Percentiles rank a stretch among this genome's conserved stretches.
Conservation (phyloP, 2,888 invertebrate genomes). For the Therioaphis trifolii region DNA sequence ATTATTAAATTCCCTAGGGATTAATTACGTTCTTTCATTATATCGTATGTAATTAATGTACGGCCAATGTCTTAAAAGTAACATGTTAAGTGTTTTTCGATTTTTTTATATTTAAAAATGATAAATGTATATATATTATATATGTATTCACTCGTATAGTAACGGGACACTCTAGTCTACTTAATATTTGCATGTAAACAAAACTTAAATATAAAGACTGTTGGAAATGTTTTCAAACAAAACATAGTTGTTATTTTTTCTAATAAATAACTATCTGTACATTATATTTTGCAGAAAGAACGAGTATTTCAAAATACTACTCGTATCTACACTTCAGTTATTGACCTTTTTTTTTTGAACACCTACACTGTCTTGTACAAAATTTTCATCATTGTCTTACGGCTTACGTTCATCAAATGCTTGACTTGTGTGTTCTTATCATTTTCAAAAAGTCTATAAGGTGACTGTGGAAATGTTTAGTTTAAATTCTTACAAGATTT, state of each 20-base stretch:
- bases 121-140: too few species aligned
- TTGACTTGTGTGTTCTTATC: too few species aligned
- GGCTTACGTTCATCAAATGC: too few species aligned
- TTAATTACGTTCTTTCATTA: constrained; percentile 22
- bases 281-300: too few species aligned
- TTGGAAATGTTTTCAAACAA: constrained; percentile 46
- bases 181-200: constrained; percentile 50
- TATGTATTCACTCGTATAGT: constrained; percentile 41
- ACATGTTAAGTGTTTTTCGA: not conserved
- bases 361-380: too few species aligned
- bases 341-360: too few species aligned
- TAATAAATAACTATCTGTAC: not conserved
- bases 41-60: constrained; percentile 15
- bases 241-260: not conserved
- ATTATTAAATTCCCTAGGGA: not conserved
- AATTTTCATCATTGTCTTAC: too few species aligned
- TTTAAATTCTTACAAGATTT: too few species aligned
- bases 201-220: constrained; percentile 59
- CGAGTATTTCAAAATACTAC: too few species aligned
- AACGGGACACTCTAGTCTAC: constrained; percentile 57
- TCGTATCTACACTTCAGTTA: too few species aligned
- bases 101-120: not conserved
- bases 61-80: not conserved
- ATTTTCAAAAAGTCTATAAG: too few species aligned
- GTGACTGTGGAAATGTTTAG: too few species aligned